Base-by-base conservation (phyloP, 1,140 invertebrate species). In the Pemphigus obesinymphae region DNA sequence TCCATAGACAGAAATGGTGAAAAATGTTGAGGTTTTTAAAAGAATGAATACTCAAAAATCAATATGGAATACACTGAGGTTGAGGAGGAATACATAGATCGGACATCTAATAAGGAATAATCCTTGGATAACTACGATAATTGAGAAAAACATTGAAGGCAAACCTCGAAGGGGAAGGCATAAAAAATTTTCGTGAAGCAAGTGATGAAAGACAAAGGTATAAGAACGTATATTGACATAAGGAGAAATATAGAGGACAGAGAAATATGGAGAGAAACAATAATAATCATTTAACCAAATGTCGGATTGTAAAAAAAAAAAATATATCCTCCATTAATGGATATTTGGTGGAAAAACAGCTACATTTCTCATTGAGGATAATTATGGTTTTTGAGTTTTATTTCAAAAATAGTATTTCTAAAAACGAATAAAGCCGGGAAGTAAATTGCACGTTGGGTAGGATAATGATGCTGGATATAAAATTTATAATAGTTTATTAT, bases 11-110 rank as follows among this genome's bases (percentile, higher is more conserved):
- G 82, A 72, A 2, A 61, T 23, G 5, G 55, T 70, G 23, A 82
- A 26, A 76, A 84, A 68, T 50, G 58, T 4, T 43, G 61, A 82
- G 43, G 31, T 66, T 66, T 66, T 34, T 20, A 66, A 31, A 37
- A 20, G 43, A 11, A 45, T 11, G 43, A 45, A 45, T 11, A 45
- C 43, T 5, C 10, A 6, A 11, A 45, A 4, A 1, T 45, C 26
- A 31, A 31, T 63, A 34, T 63, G 58, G 58, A 63, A 63, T 63
- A 34, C 23, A 13, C 29, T 63, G 6, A 63, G 29, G 15, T 7
- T 34, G 29, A 63, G 58, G 15, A 63, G 26, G 11, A 63, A 63
- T 31, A 13, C 5, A 13, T 63, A 26, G 26, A 63, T 63, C 23
- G 58, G 58, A 63, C 58, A 63, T 26, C 5, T 34, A 63, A 63